Percentiles rank a stretch among this genome's conserved stretches.
These are phyloP conservation scores for Papilio glaucus DNA, from an alignment of 1,140 invertebrate genomes.

Conservation along the genomic window DNA sequence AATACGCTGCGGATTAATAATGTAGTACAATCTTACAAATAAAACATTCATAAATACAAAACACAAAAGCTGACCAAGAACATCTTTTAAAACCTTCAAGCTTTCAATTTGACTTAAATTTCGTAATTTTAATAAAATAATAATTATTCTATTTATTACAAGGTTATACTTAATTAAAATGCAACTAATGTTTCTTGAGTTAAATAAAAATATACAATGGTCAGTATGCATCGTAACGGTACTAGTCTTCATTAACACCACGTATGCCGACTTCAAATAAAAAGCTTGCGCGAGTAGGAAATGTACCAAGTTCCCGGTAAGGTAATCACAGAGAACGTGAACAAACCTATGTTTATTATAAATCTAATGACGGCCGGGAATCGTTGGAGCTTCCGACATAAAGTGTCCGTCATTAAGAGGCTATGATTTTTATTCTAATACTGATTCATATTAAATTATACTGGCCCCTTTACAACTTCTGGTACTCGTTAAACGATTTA, in stretches of 20 bases:
- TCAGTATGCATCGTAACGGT: constrained; percentile 19
- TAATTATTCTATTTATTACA: neutral
- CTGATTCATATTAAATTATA: no score
- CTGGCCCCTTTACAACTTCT: no score
- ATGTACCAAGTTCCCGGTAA: constrained; percentile 43
- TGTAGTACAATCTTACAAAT: no score
- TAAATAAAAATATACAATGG: constrained; percentile 1
- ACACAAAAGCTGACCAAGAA: neutral
- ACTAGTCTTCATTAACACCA: constrained; percentile 50
- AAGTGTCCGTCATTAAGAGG: constrained; percentile 22
- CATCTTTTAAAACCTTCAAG: constrained; percentile 6
- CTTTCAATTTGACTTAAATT: neutral
- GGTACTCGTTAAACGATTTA: no score
- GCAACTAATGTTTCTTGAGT: neutral
- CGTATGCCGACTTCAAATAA: constrained; percentile 52
- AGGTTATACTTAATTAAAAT: constrained; percentile 2
- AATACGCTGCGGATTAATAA: no score
- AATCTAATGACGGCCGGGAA: constrained; percentile 47
- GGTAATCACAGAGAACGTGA: constrained; percentile 52
- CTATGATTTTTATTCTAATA: no score
- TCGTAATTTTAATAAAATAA: neutral
- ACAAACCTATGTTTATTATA: constrained; percentile 53
- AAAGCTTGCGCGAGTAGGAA: constrained; percentile 48
- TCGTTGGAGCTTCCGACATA: constrained; percentile 48
- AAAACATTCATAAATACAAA: no score